Evolutionary conservation across 2,113 vertebrate species (phyloP).

Genomic region (Callithrix jacchus): DNA sequence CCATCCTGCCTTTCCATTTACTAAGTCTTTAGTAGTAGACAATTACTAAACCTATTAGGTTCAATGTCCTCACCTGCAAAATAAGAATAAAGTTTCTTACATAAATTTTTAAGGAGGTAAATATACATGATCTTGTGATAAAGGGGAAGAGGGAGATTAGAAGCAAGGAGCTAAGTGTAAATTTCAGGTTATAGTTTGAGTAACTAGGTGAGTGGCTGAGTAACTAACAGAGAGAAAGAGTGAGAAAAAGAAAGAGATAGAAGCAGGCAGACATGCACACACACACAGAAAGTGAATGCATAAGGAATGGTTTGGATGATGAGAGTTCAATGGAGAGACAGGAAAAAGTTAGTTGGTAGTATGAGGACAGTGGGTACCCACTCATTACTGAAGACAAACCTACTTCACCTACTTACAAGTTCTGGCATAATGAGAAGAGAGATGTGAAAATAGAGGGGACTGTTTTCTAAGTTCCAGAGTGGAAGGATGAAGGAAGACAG

Average conservation of each 20-base stretch:
- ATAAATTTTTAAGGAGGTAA: not conserved
- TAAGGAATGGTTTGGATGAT: not conserved
- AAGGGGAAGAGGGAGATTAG: not conserved
- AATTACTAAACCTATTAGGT: not conserved
- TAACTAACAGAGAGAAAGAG: not conserved
- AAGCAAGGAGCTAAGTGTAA: not conserved
- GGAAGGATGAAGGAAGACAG: not conserved
- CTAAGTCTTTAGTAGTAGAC: not conserved
- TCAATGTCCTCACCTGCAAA: not conserved
- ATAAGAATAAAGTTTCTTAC: not conserved
- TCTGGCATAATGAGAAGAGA: not conserved
- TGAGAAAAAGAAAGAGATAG: not conserved
- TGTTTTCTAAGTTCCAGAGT: not conserved
- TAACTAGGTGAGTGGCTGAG: not conserved
- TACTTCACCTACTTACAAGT: not conserved
- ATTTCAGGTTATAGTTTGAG: not conserved
- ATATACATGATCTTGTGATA: not conserved
- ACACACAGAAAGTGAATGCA: not conserved
- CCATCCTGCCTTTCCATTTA: not conserved
- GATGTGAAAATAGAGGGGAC: too few relatives aligned
- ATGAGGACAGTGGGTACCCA: not conserved
- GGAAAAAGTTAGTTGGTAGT: not conserved
- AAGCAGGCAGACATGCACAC: not conserved
- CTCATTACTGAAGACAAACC: not conserved
- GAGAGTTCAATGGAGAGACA: not conserved